Percentiles rank a stretch among this genome's conserved stretches.
These are phyloP conservation scores for Myzus persicae DNA, from an alignment of 1,140 invertebrate species.

Conservation along the genomic window DNA sequence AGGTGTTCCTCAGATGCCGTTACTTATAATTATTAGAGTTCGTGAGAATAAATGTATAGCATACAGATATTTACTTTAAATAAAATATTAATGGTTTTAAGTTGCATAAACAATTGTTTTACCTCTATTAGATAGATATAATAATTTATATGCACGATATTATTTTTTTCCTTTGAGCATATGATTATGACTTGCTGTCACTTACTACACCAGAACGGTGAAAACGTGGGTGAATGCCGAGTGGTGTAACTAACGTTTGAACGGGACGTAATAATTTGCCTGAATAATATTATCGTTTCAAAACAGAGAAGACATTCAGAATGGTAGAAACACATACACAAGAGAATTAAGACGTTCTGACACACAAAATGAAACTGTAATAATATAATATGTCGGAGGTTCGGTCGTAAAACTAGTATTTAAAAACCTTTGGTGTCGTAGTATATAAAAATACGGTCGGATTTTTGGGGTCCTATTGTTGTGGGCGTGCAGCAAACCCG, in stretches of 20 bases:
- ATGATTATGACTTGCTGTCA: background rate
- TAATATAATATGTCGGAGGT: conserved; percentile 22
- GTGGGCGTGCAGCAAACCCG: background rate
- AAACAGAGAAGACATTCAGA: background rate
- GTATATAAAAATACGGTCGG: conserved; percentile 15
- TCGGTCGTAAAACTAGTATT: conserved; percentile 39
- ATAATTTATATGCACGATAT: too few relatives aligned
- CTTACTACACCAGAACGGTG: too few relatives aligned
- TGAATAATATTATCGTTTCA: background rate
- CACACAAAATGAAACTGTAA: conserved; percentile 23
- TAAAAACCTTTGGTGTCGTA: conserved; percentile 3
- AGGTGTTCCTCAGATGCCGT: background rate
- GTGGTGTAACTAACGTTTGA: background rate
- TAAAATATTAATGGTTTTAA: background rate
- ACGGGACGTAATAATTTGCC: background rate
- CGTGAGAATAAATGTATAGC: background rate
- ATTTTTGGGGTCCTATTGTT: conserved; percentile 39
- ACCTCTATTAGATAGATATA: background rate
- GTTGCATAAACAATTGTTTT: background rate
- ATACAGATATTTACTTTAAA: background rate
- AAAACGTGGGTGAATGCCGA: too few relatives aligned
- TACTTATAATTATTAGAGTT: background rate
- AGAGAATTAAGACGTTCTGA: background rate
- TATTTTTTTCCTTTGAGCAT: background rate
- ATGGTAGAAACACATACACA: background rate